A percentile compares a stretch with the other conserved stretches of the same genome.
Evolutionary conservation across 2,113 vertebrate genomes (phyloP).

Genomic region (Helogale parvula): DNA sequence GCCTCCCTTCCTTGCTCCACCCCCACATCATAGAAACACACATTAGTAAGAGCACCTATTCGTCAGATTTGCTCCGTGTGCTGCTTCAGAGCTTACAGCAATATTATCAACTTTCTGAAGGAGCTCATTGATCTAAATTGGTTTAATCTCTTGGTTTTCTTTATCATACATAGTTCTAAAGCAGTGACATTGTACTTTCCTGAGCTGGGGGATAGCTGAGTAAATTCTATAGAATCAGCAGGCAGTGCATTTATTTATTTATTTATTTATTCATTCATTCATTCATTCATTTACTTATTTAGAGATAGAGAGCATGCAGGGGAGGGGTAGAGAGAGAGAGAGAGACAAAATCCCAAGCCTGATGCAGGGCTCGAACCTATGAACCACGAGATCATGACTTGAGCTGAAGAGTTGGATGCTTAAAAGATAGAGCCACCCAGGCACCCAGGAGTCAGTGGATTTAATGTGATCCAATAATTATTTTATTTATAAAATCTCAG

Average conservation of each 20-base stretch:
- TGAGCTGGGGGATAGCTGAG: not conserved
- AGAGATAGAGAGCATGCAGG: no score
- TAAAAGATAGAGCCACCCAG: no score
- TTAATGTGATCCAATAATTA: not conserved
- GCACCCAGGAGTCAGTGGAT: not conserved
- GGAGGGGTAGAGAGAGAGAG: no score
- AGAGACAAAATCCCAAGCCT: no score
- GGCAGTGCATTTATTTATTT: not conserved
- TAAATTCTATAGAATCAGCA: not conserved
- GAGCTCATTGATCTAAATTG: not conserved
- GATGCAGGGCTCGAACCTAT: no score
- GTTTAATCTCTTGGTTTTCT: not conserved
- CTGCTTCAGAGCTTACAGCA: not conserved
- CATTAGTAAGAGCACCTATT: not conserved
- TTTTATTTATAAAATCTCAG: constrained; percentile 41
- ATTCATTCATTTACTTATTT: no score
- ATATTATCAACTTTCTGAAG: not conserved
- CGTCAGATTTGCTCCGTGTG: not conserved
- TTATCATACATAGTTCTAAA: not conserved
- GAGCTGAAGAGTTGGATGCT: no score
- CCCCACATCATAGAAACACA: not conserved
- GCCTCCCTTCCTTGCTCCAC: not conserved
- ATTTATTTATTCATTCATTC: no score
- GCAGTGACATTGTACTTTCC: not conserved
- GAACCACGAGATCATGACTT: no score